phyloP scores from a whole-genome alignment of 2,888 invertebrate species.

The Xylota sylvarum region DNA sequence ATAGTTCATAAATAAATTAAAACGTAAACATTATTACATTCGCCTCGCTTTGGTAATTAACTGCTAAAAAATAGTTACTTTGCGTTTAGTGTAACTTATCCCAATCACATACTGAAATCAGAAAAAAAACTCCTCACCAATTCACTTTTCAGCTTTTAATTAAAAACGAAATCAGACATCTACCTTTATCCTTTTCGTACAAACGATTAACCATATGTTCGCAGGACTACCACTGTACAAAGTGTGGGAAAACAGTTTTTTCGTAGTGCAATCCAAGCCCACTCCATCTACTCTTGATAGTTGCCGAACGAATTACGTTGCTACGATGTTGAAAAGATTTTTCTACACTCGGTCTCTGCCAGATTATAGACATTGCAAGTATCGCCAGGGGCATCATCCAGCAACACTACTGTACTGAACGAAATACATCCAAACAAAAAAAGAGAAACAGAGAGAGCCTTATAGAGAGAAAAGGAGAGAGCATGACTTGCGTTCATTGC shows the following conservation, averaged over 20 bases:
- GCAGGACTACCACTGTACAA: slow-evolving; percentile 46
- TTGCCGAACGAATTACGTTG: slow-evolving; percentile 56
- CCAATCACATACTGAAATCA: slow-evolving; percentile 7
- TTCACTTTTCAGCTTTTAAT: slow-evolving; percentile 52
- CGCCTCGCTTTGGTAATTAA: too few species aligned
- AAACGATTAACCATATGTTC: slow-evolving; percentile 56
- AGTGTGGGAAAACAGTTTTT: slow-evolving; percentile 62
- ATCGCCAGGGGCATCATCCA: slow-evolving; percentile 36
- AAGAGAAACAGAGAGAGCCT: background rate
- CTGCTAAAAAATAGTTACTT: background rate
- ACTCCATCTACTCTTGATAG: slow-evolving; percentile 37
- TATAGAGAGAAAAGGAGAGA: background rate
- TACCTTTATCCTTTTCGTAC: slow-evolving; percentile 20
- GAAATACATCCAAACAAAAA: slow-evolving; percentile 22
- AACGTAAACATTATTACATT: too few species aligned
- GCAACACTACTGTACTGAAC: slow-evolving; percentile 24
- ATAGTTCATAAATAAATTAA: too few species aligned
- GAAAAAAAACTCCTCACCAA: background rate
- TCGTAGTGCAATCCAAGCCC: slow-evolving; percentile 33
- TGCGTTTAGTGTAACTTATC: background rate
- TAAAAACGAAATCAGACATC: slow-evolving; percentile 53
- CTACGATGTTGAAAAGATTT: slow-evolving; percentile 18
- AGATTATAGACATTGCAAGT: slow-evolving; percentile 17
- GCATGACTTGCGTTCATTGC: slow-evolving; percentile 7
- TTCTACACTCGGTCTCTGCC: slow-evolving; percentile 1